Conservation (phyloP, 2,113 vertebrate species). For the Pavo muticus region DNA sequence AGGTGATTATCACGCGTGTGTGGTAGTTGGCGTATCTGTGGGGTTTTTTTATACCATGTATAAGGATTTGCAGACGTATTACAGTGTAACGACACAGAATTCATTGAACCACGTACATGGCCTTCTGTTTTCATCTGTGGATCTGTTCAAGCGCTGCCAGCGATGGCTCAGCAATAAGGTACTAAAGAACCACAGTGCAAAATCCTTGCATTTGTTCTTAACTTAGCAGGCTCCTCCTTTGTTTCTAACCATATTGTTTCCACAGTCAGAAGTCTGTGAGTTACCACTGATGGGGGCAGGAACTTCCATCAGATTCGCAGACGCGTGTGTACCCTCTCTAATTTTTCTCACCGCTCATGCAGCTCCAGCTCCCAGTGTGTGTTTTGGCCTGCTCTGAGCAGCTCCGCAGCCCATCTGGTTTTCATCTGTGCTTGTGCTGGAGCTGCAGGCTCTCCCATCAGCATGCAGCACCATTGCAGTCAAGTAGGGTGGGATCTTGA, state of each 20-base stretch:
- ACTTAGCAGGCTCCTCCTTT: neutral
- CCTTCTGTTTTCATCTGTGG: neutral
- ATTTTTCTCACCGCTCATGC: neutral
- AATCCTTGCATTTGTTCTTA: neutral
- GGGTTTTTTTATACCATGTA: accelerated
- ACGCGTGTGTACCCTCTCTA: neutral
- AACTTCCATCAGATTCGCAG: neutral
- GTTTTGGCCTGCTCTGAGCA: neutral
- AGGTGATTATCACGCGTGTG: neutral
- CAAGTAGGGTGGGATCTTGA: neutral
- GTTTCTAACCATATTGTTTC: neutral
- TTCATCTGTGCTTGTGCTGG: neutral
- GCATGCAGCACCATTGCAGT: accelerated
- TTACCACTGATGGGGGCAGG: accelerated
- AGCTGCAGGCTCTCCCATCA: neutral
- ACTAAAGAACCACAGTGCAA: neutral
- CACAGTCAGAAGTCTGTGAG: neutral
- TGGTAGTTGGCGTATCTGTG: neutral
- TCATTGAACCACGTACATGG: accelerated
- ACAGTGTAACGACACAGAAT: neutral
- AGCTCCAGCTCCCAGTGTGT: neutral
- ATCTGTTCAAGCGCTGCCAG: neutral
- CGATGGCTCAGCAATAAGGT: neutral
- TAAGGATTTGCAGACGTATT: neutral
- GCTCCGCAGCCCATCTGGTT: neutral